phyloP scores from a whole-genome alignment of 2,797 vertebrate species.

The Rhodeus uyekii region DNA sequence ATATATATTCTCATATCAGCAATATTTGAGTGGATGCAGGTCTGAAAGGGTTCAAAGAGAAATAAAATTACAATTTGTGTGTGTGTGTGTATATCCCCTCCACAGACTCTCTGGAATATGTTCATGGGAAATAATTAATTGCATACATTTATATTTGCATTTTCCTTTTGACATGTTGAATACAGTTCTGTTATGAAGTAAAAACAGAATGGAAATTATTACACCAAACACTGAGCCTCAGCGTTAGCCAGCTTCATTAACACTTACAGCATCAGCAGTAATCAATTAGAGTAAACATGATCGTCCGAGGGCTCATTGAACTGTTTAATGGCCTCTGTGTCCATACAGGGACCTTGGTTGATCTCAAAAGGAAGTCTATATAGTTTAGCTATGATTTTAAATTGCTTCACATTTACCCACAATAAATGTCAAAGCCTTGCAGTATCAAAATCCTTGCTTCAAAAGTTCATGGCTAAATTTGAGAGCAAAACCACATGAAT shows the following conservation, averaged over 20 bases:
- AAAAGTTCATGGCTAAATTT: slow-evolving; percentile 14
- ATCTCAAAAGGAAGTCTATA: slow-evolving; percentile 31
- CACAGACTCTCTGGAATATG: neutral
- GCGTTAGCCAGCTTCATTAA: slow-evolving; percentile 6
- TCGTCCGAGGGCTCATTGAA: neutral
- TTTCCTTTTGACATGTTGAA: neutral
- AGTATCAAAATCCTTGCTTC: neutral
- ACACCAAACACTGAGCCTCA: neutral
- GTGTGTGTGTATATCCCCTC: neutral
- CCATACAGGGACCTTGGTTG: slow-evolving; percentile 1
- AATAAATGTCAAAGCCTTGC: slow-evolving; percentile 10
- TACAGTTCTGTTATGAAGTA: neutral
- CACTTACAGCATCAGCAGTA: slow-evolving; percentile 5
- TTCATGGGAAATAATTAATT: too few species aligned
- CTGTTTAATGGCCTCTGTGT: slow-evolving; percentile 19
- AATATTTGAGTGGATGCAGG: neutral
- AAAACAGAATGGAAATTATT: neutral
- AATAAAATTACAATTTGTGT: neutral
- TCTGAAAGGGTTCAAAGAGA: neutral
- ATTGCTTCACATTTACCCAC: slow-evolving; percentile 5
- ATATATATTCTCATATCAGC: neutral
- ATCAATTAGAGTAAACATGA: slow-evolving; percentile 16
- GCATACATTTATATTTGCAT: too few species aligned
- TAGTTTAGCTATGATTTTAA: slow-evolving; percentile 3
- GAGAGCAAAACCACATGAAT: slow-evolving; percentile 10